Evolutionary conservation across 1,140 invertebrate genomes (phyloP).

Genomic region (Solenopsis invicta): DNA sequence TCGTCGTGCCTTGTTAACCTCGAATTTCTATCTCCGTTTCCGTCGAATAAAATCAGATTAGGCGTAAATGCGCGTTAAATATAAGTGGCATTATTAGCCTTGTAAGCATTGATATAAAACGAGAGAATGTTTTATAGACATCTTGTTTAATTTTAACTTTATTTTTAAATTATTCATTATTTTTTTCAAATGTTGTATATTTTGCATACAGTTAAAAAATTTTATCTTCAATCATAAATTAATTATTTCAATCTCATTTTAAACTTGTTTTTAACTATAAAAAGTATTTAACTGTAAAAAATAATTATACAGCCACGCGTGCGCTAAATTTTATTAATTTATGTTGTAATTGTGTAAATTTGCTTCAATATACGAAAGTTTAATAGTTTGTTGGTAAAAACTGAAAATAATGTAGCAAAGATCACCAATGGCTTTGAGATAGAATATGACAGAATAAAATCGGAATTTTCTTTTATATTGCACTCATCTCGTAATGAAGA

Average conservation of each 20-base stretch:
- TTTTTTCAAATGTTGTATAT: background rate
- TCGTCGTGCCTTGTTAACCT: constrained; percentile 31
- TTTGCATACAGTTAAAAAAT: background rate
- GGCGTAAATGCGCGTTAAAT: background rate
- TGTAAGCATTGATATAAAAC: background rate
- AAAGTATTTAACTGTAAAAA: background rate
- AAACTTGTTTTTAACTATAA: background rate
- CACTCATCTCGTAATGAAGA: constrained; percentile 48
- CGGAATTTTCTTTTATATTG: constrained; percentile 30
- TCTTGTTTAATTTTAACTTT: background rate
- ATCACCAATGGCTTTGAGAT: background rate
- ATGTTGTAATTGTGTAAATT: background rate
- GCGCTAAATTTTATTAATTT: background rate
- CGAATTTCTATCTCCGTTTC: constrained; percentile 16
- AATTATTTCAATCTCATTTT: background rate
- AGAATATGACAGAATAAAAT: constrained; percentile 30
- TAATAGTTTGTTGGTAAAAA: background rate
- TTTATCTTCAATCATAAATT: background rate
- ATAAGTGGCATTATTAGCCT: background rate
- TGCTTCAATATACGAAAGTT: background rate
- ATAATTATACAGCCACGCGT: background rate
- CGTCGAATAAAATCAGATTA: constrained; percentile 18
- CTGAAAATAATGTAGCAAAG: background rate
- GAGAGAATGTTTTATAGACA: background rate
- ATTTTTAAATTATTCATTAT: background rate